phyloP scores from a whole-genome alignment of 2,797 vertebrate genomes.

The Sebastes minor region DNA sequence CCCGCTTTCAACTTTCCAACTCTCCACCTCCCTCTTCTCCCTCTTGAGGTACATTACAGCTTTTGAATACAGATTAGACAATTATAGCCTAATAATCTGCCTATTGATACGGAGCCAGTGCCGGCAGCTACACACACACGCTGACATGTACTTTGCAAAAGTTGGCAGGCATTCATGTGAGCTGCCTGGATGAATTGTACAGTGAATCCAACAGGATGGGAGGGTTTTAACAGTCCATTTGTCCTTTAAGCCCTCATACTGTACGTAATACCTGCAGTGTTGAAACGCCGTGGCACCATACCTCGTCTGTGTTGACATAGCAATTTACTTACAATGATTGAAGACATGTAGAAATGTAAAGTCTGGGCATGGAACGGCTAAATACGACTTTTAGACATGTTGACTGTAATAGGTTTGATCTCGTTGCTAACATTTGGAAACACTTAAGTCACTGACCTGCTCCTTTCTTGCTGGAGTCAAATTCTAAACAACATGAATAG shows the following conservation, averaged over 20 bases:
- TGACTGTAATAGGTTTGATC: slow-evolving; percentile 5
- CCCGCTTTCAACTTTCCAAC: slow-evolving; percentile 39
- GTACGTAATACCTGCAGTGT: background rate
- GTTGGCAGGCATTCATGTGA: slow-evolving; percentile 52
- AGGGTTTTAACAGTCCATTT: background rate
- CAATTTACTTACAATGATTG: background rate
- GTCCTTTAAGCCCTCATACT: slow-evolving; percentile 7
- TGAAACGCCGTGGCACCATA: background rate
- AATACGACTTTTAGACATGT: background rate
- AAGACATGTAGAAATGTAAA: background rate
- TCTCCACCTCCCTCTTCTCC: slow-evolving; percentile 27
- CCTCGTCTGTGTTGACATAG: background rate
- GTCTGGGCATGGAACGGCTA: background rate
- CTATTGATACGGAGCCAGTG: slow-evolving; percentile 27
- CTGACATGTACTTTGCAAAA: slow-evolving; percentile 5
- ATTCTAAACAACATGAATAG: slow-evolving; percentile 43
- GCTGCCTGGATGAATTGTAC: slow-evolving; percentile 12
- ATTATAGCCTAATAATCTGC: slow-evolving; percentile 40
- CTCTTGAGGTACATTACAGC: slow-evolving; percentile 29
- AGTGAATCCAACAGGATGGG: slow-evolving; percentile 34
- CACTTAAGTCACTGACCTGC: slow-evolving; percentile 33
- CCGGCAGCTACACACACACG: slow-evolving; percentile 30
- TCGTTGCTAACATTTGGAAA: slow-evolving; percentile 38
- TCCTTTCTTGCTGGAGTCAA: slow-evolving; percentile 9
- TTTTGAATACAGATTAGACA: slow-evolving; percentile 61